These are phyloP conservation scores for Calameuta idolon DNA, from an alignment of 2,888 invertebrate genomes.

Conservation along the genomic window DNA sequence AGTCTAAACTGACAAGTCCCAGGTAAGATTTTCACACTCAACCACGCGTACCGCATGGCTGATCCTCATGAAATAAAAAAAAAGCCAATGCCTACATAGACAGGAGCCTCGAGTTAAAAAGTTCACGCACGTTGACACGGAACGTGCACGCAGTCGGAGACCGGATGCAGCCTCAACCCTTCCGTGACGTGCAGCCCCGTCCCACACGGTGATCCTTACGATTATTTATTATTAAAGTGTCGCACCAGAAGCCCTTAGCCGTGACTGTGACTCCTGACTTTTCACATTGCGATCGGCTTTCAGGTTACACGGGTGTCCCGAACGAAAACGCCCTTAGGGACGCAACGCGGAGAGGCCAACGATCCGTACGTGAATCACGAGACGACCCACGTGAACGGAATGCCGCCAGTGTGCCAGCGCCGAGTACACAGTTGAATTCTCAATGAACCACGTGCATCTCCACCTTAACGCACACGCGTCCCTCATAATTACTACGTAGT, in stretches of 20 bases:
- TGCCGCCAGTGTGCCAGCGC: neutral
- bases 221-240: conserved; percentile 9
- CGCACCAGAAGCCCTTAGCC: conserved; percentile 5
- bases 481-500: neutral
- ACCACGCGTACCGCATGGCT: neutral
- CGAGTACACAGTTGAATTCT: neutral
- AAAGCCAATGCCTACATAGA: neutral
- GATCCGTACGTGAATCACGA: conserved; percentile 8
- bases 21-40: neutral
- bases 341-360: neutral
- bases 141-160: conserved; percentile 21
- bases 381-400: conserved; percentile 2
- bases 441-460: conserved; percentile 5
- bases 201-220: neutral
- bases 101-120: neutral
- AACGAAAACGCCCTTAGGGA: neutral
- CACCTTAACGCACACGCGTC: neutral
- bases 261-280: neutral
- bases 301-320: neutral
- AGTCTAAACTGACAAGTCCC: neutral
- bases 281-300: neutral
- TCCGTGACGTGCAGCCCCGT: conserved; percentile 30
- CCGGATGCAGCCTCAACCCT: conserved; percentile 41
- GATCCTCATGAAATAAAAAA: neutral
- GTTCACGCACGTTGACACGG: conserved; percentile 17